Percentiles rank a stretch among this genome's conserved stretches.
Evolutionary conservation across 2,113 vertebrate species (phyloP).

Genomic region (Sterrhoptilus dennistouni): DNA sequence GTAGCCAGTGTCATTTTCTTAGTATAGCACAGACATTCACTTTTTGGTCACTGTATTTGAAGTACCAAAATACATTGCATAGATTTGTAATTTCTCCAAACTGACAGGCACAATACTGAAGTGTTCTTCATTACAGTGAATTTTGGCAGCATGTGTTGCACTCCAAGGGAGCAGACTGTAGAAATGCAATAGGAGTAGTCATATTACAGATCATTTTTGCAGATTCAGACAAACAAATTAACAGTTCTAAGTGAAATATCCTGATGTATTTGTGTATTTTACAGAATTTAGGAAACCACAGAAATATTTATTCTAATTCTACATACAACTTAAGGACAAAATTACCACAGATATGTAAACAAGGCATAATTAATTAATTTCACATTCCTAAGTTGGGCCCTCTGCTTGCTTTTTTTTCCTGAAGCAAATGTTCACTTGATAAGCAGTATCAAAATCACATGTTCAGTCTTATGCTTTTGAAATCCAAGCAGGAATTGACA

Average conservation of each 20-base stretch:
- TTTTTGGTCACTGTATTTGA: neutral
- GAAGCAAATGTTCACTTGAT: neutral
- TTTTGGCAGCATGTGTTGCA: neutral
- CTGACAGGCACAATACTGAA: constrained; percentile 7
- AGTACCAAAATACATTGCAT: constrained; percentile 21
- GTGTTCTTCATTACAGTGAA: neutral
- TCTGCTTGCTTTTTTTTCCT: neutral
- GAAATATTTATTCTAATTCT: neutral
- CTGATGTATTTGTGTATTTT: neutral
- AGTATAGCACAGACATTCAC: neutral
- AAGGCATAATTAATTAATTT: neutral
- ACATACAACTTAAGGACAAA: neutral
- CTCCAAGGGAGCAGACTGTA: neutral
- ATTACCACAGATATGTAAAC: neutral
- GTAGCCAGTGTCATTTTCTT: neutral
- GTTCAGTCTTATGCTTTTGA: neutral
- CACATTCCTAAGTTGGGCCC: neutral
- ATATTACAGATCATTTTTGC: neutral
- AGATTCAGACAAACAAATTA: neutral
- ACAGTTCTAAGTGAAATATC: neutral
- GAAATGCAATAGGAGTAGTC: neutral
- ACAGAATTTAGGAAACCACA: neutral
- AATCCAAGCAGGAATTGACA: neutral
- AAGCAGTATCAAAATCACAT: neutral
- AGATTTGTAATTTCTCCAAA: neutral